A percentile compares a stretch with the other conserved stretches of the same genome.
Evolutionary conservation across 2,888 invertebrate species (phyloP).

Genomic region (Drosophila formosana): DNA sequence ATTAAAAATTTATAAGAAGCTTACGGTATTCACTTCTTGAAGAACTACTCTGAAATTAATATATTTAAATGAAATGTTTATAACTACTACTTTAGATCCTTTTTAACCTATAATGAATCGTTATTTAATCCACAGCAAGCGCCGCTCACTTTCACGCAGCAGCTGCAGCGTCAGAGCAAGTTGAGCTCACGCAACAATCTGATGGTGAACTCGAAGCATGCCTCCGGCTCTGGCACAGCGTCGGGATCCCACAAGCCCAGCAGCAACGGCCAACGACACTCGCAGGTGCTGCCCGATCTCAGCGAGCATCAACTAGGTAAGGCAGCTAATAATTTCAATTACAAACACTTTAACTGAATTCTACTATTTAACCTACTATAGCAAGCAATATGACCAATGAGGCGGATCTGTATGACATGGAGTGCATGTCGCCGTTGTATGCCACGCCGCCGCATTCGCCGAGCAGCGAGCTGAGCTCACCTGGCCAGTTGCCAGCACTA

Average conservation of each 20-base stretch:
- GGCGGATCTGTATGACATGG: slow-evolving; percentile 85
- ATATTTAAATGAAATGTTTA: too few species aligned
- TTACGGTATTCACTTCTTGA: too few species aligned
- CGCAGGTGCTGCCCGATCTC: slow-evolving; percentile 85
- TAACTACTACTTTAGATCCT: too few species aligned
- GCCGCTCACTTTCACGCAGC: slow-evolving; percentile 96
- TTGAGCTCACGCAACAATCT: slow-evolving; percentile 84
- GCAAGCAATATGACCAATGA: slow-evolving; percentile 82
- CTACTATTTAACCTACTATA: slow-evolving; percentile 4
- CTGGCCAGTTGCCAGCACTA: slow-evolving; percentile 84
- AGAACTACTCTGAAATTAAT: too few species aligned
- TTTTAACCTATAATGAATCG: neutral
- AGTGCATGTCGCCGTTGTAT: slow-evolving; percentile 89
- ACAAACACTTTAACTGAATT: neutral
- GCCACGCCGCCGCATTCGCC: slow-evolving; percentile 93
- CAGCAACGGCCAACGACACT: slow-evolving; percentile 82
- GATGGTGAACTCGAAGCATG: slow-evolving; percentile 82
- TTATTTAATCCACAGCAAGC: slow-evolving; percentile 81
- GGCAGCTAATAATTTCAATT: neutral
- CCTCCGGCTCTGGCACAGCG: slow-evolving; percentile 57
- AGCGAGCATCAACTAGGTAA: slow-evolving; percentile 85
- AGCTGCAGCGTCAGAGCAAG: slow-evolving; percentile 89
- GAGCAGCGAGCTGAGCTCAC: slow-evolving; percentile 88
- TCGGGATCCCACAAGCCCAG: slow-evolving; percentile 59
- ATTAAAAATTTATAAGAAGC: too few species aligned